These are phyloP conservation scores for Palloptera scutellata DNA, from an alignment of 2,888 invertebrate species.

Conservation along the genomic window DNA sequence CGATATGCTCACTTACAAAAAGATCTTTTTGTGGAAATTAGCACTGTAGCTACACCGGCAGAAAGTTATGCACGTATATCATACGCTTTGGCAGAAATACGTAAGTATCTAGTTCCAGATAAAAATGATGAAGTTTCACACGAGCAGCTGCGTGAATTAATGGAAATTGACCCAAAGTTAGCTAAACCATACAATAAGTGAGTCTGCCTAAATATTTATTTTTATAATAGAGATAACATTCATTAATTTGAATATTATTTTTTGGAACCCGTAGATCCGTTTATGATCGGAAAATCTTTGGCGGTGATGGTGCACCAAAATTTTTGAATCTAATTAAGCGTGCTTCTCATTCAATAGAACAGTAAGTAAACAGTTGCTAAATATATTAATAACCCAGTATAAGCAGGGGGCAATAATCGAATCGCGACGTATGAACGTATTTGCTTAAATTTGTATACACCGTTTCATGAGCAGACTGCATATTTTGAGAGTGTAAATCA, in stretches of 20 bases:
- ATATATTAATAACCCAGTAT: too few species aligned
- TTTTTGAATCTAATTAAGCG: slow-evolving; percentile 52
- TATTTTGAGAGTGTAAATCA: too few species aligned
- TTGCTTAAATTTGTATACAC: too few species aligned
- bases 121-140: slow-evolving; percentile 79
- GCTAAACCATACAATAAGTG: slow-evolving; percentile 35
- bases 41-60: slow-evolving; percentile 84
- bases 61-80: slow-evolving; percentile 86
- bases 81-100: slow-evolving; percentile 81
- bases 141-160: slow-evolving; percentile 80
- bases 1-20: slow-evolving; percentile 88
- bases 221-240: background rate
- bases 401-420: too few species aligned
- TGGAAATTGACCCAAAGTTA: slow-evolving; percentile 44
- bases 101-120: slow-evolving; percentile 68
- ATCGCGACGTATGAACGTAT: too few species aligned
- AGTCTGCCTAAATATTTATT: background rate
- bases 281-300: slow-evolving; percentile 49
- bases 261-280: slow-evolving; percentile 45
- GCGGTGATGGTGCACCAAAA: slow-evolving; percentile 45
- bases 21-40: slow-evolving; percentile 88
- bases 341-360: slow-evolving; percentile 29
- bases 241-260: background rate
- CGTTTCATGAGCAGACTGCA: too few species aligned
- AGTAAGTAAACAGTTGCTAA: too few species aligned